Conservation (phyloP, 1,140 invertebrate genomes). For the Dendrolimus punctatus region DNA sequence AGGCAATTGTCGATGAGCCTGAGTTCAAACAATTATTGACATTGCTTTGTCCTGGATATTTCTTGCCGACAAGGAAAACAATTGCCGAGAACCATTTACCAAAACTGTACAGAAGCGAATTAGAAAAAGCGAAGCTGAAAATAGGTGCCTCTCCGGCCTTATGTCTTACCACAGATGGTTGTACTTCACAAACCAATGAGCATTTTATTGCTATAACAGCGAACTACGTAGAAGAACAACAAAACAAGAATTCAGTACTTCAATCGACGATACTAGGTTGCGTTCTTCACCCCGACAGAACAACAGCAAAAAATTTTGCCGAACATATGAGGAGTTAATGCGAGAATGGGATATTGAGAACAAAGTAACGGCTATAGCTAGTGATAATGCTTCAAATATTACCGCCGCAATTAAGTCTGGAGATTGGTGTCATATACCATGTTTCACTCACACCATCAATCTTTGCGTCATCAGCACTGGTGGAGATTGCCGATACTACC, state of each 20-base stretch:
- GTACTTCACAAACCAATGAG: background rate
- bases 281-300: background rate
- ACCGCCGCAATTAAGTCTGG: background rate
- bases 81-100: background rate
- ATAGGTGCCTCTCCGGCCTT: background rate
- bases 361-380: slow-evolving; percentile 1
- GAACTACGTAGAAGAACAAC: background rate
- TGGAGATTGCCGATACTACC: background rate
- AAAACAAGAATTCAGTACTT: background rate
- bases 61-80: background rate
- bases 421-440: background rate
- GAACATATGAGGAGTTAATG: slow-evolving; percentile 1
- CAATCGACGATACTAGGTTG: background rate
- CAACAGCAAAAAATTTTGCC: background rate
- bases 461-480: slow-evolving; percentile 1
- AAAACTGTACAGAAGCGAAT: background rate
- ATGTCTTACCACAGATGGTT: background rate
- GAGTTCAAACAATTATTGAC: slow-evolving; percentile 1
- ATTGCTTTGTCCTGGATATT: slow-evolving; percentile 1
- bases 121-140: slow-evolving; percentile 1
- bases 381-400: slow-evolving; percentile 1
- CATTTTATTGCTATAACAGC: slow-evolving; percentile 1
- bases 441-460: background rate
- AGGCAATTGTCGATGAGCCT: background rate
- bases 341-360: background rate